phyloP scores from a whole-genome alignment of 2,797 vertebrate species.

The Schizopygopsis malacanthus region DNA sequence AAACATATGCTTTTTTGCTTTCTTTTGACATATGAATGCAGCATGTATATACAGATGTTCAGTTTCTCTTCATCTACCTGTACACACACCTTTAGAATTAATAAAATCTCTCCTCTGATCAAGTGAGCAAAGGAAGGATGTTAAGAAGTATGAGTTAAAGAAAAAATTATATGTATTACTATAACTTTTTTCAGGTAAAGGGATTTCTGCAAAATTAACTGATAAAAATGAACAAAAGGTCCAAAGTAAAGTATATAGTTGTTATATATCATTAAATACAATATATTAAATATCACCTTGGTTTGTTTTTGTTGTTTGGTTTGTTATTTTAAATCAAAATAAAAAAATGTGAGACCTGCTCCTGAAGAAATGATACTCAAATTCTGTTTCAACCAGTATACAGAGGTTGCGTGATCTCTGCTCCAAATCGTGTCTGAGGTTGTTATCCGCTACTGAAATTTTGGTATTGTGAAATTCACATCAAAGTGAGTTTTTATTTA shows the following conservation, averaged over 20 bases:
- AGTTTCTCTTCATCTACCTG: constrained; percentile 37
- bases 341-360: not conserved
- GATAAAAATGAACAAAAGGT: not conserved
- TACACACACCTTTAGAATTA: constrained; percentile 9
- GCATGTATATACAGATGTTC: constrained; percentile 28
- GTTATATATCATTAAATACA: not conserved
- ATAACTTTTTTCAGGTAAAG: not conserved
- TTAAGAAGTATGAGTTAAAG: not conserved
- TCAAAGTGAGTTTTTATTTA: not conserved
- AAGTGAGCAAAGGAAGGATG: constrained; percentile 9
- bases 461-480: not conserved
- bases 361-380: not conserved
- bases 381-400: not conserved
- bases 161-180: not conserved
- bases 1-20: constrained; percentile 31
- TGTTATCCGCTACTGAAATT: not conserved
- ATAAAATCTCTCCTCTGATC: constrained; percentile 18
- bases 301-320: not conserved
- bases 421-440: not conserved
- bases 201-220: not conserved
- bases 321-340: not conserved
- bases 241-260: not conserved
- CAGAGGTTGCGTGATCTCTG: not conserved
- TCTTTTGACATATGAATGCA: constrained; percentile 30
- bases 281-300: not conserved